phyloP scores from a whole-genome alignment of 2,797 vertebrate species.

The Sitta carolinensis region DNA sequence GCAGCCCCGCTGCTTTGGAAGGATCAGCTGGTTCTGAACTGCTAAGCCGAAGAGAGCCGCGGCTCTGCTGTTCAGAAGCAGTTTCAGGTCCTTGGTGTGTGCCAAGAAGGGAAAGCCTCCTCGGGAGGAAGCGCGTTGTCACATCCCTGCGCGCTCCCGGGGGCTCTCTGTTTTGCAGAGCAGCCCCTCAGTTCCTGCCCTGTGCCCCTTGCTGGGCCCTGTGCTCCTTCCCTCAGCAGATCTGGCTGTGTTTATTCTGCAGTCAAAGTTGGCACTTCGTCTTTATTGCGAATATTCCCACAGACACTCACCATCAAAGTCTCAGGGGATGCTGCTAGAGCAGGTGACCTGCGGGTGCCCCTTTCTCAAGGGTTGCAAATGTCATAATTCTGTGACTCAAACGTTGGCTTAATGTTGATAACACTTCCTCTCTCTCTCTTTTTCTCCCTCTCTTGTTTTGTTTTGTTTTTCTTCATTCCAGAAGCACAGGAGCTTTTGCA shows the following conservation, averaged over 20 bases:
- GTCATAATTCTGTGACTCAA: not conserved
- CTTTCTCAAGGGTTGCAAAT: not conserved
- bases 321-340: not conserved
- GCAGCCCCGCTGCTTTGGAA: slow-evolving; percentile 63
- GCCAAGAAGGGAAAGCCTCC: slow-evolving; percentile 24
- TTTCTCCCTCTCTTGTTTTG: not conserved
- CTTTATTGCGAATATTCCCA: not conserved
- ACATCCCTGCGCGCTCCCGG: not conserved
- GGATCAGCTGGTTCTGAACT: slow-evolving; percentile 70
- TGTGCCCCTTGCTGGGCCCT: not conserved
- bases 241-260: not conserved
- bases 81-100: not conserved
- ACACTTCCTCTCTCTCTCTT: not conserved
- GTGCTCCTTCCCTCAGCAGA: not conserved
- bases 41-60: slow-evolving; percentile 64
- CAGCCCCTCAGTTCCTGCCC: not conserved
- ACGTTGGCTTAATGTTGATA: not conserved
- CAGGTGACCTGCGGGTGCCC: accelerated
- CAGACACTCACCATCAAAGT: not conserved
- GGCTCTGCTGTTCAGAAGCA: not conserved
- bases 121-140: not conserved
- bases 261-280: not conserved
- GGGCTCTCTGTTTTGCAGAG: not conserved
- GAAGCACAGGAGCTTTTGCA: slow-evolving; percentile 60
- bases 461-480: not conserved